Evolutionary conservation across 2,797 vertebrate genomes (phyloP), one percentile per base, ranked within the genome.

Genomic region (Saxicola maurus): DNA sequence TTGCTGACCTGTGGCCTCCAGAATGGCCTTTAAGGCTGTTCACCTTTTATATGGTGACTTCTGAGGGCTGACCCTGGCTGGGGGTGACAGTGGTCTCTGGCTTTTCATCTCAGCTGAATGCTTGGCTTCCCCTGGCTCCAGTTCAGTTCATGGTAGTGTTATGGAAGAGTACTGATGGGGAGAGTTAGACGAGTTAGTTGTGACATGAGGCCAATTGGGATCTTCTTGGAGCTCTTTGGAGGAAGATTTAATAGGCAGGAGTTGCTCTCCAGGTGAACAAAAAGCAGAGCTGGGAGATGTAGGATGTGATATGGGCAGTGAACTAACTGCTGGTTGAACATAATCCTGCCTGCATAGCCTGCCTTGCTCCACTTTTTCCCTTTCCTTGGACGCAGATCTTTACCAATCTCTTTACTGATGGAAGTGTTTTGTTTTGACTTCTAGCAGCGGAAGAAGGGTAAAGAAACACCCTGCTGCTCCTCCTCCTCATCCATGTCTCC

Each of bases 401-500:
- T 66, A 64, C 27, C 57, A 83, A 0, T 40, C 11, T 92, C 55
- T 69, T 68, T 30, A 69, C 40, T 67, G 31, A 84, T 27, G 30
- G 45, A 60, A 53, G 21, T 55, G 6, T 55, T 90, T 68, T 80
- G 14, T 24, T 60, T 76, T 73, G 97, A 65, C 69, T 72, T 96
- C 55, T 91, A 96, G 86, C 97, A 99, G 98, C 98, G 98, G 89
- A 99, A 98, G 98, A 99, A 98, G 87, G 95, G 95, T 52, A 99
- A 99, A 94, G 98, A 98, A 82, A 94, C 96, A 2, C 95, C 98
- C 7, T 94, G 98, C 19, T 97, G 93, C 95, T 95, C 96, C 30
- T 96, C 94, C 9, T 95, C 96, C 17, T 96, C 96, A 0, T 86
- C 91, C 10, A 91, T 96, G 95, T 96, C 97, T 38, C 91, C 97